Conservation (phyloP, 2,113 vertebrate species). For the Apeltes quadracus region DNA sequence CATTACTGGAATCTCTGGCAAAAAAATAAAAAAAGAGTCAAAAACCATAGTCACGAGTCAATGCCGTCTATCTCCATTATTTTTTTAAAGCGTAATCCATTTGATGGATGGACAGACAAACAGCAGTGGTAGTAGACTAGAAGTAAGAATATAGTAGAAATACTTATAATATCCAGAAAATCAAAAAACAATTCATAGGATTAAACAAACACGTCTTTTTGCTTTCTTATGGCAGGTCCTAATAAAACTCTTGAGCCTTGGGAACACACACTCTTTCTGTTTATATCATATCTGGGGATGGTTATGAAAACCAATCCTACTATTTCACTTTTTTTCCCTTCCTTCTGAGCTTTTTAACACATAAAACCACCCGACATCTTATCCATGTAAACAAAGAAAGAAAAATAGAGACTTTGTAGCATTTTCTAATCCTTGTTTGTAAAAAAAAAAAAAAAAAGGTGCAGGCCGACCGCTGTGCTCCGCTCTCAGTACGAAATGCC, state of each 20-base stretch:
- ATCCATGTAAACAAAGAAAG: background rate
- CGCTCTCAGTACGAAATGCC: constrained; percentile 8
- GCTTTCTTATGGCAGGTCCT: background rate
- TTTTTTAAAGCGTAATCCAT: background rate
- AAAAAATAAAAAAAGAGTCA: no score
- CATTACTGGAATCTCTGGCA: constrained; percentile 19
- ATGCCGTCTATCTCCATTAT: background rate
- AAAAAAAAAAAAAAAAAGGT: background rate
- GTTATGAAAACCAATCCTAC: background rate
- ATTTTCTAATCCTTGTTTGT: constrained; percentile 18
- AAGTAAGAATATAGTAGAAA: background rate
- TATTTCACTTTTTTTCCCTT: no score
- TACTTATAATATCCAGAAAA: background rate
- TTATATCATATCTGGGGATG: background rate
- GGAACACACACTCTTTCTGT: background rate
- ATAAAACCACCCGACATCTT: background rate
- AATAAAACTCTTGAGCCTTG: background rate
- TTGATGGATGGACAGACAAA: background rate
- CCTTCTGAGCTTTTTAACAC: background rate
- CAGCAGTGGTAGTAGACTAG: background rate
- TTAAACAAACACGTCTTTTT: no score
- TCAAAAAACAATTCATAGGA: no score
- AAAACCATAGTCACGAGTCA: background rate
- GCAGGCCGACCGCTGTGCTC: background rate
- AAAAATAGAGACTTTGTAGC: constrained; percentile 3